Percentiles rank a stretch among this genome's conserved stretches.
These are phyloP conservation scores for Machimus atricapillus DNA, from an alignment of 2,888 invertebrate species.

Conservation along the genomic window DNA sequence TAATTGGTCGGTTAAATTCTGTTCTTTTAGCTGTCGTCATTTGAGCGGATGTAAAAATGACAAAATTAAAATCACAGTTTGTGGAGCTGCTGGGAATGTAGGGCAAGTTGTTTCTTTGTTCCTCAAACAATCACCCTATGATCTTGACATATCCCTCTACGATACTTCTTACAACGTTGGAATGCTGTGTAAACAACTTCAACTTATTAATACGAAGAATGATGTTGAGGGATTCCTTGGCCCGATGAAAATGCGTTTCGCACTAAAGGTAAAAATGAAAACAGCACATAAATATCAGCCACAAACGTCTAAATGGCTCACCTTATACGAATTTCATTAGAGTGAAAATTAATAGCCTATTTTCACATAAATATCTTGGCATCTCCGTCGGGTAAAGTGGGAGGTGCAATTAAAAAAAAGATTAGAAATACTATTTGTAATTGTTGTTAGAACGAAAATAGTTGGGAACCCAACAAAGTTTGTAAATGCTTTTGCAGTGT, in stretches of 20 bases:
- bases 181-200: conserved; percentile 43
- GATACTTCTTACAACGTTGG: conserved; percentile 44
- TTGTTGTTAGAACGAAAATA: too few species aligned
- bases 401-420: too few species aligned
- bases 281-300: too few species aligned
- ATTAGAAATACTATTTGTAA: too few species aligned
- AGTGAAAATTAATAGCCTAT: too few species aligned
- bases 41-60: neutral
- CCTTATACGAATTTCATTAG: too few species aligned
- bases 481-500: too few species aligned
- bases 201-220: conserved; percentile 44
- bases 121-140: conserved; percentile 44
- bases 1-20: neutral
- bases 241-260: conserved; percentile 44
- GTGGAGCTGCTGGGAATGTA: conserved; percentile 48
- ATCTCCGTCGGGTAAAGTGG: too few species aligned
- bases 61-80: conserved; percentile 43
- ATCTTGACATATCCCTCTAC: conserved; percentile 44
- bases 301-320: too few species aligned
- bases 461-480: too few species aligned
- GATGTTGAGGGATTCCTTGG: conserved; percentile 44
- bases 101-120: conserved; percentile 47
- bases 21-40: neutral
- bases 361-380: too few species aligned
- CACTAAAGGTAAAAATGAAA: conserved; percentile 44